Evolutionary conservation across 2,888 invertebrate species (phyloP), one percentile per base, ranked within the genome.

Genomic region (Heliconius hortense): DNA sequence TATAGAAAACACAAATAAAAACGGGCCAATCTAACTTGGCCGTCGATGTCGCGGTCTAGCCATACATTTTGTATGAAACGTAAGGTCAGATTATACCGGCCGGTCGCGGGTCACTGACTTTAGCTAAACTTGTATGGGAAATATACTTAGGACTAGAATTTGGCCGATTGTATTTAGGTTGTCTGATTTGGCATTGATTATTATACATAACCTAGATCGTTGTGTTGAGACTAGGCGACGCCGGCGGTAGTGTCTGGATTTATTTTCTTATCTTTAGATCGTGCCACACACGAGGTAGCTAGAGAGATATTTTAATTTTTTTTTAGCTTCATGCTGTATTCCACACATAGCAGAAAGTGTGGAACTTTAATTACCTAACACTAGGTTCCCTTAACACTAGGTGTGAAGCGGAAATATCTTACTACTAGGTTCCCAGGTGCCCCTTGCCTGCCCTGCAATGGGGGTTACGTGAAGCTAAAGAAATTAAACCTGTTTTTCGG

Each of bases 31-130:
- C 31, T 35, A n/a, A n/a, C 31, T 15, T 11, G 35, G 56, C 8
- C 31, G 24, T 13, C 1, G 21, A 39, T 24, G 43, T 26, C 24
- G 35, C 48, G n/a, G 56, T 39, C 66, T 39, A 4, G 31, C n/a
- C 56, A 56, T 56, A 69, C 56, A 56, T 53, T 56, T 53, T 56
- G 69, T 69, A 69, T 56, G 53, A 24, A 21, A 24, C 10, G 28
- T 63, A 24, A 24, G 76, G 53, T 70, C 80, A 35, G 15, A 60
- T 31, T 74, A 77, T 66, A 63, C 26, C 76, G 75, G 80, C 28
- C 48, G 48, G 73, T 68, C 15, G 62, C 74, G 72, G 80, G 80
- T 80, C 80, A 79, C 79, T 79, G 80, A 79, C 79, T 76, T 71
- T 75, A 53, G 76, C 76, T 77, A 79, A 78, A 78, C 76, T 77